Conservation (phyloP, 2,113 vertebrate genomes). For the Theristicus caerulescens region DNA sequence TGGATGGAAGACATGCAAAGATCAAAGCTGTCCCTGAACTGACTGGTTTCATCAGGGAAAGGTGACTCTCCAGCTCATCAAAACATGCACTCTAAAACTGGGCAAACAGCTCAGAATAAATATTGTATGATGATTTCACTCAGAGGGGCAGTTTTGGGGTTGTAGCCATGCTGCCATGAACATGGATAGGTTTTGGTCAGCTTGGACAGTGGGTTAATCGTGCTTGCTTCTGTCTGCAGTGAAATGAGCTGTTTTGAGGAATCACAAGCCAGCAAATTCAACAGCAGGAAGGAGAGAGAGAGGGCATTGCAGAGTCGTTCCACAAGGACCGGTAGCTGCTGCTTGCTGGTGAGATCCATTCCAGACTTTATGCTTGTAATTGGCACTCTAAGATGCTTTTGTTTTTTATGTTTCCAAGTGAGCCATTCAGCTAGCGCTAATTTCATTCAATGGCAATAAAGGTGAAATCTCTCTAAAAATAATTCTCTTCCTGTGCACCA, state of each 20-base stretch:
- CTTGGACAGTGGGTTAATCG: not conserved
- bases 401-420: conserved; percentile 39
- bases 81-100: not conserved
- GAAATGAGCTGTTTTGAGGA: not conserved
- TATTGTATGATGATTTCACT: not conserved
- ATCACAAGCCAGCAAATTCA: not conserved
- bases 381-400: conserved; percentile 35
- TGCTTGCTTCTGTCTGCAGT: not conserved
- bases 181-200: not conserved
- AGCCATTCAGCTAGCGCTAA: conserved; percentile 13
- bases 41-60: not conserved
- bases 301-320: not conserved
- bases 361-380: conserved; percentile 48
- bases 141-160: not conserved
- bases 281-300: not conserved
- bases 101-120: conserved; percentile 23
- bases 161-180: not conserved
- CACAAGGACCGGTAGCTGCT: not conserved
- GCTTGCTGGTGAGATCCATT: conserved; percentile 10
- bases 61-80: not conserved
- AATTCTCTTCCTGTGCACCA: conserved; percentile 5
- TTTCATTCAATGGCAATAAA: conserved; percentile 33
- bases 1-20: not conserved
- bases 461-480: conserved; percentile 51
- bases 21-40: conserved; percentile 32